Conservation (phyloP, 1,140 invertebrate genomes). For the Muscidifurax raptorellus region DNA sequence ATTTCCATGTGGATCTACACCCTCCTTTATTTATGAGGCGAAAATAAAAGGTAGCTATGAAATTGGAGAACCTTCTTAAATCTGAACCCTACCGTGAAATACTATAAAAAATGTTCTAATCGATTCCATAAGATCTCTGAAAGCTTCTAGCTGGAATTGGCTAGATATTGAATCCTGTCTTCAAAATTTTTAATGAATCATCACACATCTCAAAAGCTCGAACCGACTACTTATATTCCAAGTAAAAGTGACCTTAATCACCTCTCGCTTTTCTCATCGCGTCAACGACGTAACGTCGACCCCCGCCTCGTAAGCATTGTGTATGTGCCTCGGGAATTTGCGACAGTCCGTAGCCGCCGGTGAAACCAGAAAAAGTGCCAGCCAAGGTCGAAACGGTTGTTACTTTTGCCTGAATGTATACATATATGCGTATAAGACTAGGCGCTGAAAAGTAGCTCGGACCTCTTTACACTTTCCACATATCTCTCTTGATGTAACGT, state of each 20-base stretch:
- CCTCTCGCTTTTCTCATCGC: not conserved
- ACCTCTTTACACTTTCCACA: not conserved
- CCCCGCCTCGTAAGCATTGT: not conserved
- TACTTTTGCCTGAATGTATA: not conserved
- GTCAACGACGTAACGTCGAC: not conserved
- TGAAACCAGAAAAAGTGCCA: constrained; percentile 43
- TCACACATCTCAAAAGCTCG: too few species aligned
- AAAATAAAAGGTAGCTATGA: too few species aligned
- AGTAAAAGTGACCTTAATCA: constrained; percentile 21
- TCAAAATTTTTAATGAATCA: too few species aligned
- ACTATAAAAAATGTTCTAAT: too few species aligned
- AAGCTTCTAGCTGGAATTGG: too few species aligned
- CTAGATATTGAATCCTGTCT: too few species aligned
- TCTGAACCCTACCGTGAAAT: too few species aligned
- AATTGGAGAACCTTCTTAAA: too few species aligned
- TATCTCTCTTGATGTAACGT: not conserved
- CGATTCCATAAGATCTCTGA: too few species aligned
- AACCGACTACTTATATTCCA: too few species aligned
- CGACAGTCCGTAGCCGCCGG: not conserved
- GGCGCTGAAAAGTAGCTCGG: constrained; percentile 10
- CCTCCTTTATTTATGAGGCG: too few species aligned
- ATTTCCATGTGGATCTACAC: too few species aligned
- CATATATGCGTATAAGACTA: not conserved
- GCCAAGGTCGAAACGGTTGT: constrained; percentile 30
- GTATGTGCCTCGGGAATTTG: constrained; percentile 1